phyloP scores from a whole-genome alignment of 2,888 invertebrate genomes.

The Xestia rhomboidea region DNA sequence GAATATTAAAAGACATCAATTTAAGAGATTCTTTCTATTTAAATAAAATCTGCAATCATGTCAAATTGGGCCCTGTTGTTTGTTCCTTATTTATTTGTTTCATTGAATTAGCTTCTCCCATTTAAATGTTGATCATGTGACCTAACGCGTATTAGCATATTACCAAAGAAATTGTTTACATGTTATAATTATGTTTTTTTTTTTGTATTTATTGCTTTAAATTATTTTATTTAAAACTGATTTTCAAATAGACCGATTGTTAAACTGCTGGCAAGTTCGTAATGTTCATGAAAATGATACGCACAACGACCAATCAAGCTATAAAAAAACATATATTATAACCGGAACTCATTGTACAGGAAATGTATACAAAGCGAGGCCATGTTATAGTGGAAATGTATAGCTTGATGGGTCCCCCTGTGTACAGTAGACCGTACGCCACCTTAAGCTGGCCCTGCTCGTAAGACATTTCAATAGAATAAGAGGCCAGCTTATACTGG shows the following conservation, averaged over 20 bases:
- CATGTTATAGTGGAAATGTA: too few species aligned
- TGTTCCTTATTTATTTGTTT: constrained; percentile 41
- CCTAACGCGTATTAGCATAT: constrained; percentile 41
- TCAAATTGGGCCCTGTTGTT: constrained; percentile 36
- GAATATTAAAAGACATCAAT: constrained; percentile 44
- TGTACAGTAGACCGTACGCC: neutral
- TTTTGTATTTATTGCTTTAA: constrained; percentile 49
- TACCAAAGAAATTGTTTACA: constrained; percentile 65
- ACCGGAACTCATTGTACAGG: neutral
- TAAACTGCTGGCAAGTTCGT: constrained; percentile 39
- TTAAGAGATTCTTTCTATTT: constrained; percentile 29
- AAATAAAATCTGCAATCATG: constrained; percentile 48
- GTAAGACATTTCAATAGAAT: too few species aligned
- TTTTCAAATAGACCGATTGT: constrained; percentile 16
- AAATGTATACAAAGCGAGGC: too few species aligned
- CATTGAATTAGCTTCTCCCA: constrained; percentile 37
- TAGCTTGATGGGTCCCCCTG: too few species aligned
- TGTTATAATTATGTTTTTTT: constrained; percentile 48
- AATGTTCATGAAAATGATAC: neutral
- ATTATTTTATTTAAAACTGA: constrained; percentile 18
- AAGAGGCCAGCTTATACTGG: neutral
- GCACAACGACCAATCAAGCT: neutral
- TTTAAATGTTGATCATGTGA: constrained; percentile 29
- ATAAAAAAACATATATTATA: neutral
- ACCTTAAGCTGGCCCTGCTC: neutral